These are phyloP conservation scores for Myzus persicae DNA, from an alignment of 1,140 invertebrate genomes.

Conservation along the genomic window DNA sequence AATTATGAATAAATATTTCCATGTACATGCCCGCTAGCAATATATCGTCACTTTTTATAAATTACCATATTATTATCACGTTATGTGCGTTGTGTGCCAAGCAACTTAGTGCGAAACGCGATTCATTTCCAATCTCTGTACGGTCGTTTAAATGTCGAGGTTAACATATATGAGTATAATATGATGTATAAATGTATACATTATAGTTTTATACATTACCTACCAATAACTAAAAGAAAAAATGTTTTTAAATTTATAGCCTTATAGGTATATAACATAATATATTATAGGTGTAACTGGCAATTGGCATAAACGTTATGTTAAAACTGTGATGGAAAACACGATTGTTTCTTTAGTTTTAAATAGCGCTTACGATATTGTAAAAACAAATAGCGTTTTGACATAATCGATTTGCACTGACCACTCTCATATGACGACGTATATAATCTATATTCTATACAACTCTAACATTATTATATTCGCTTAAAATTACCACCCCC, in stretches of 20 bases:
- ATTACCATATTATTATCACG: constrained; percentile 18
- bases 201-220: too few species aligned
- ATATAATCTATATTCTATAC: not conserved
- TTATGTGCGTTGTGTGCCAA: not conserved
- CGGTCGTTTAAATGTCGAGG: constrained; percentile 45
- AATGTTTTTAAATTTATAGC: not conserved
- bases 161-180: not conserved
- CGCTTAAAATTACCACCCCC: constrained; percentile 20
- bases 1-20: not conserved
- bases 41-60: constrained; percentile 14
- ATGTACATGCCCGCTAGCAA: not conserved
- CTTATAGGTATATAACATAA: too few species aligned
- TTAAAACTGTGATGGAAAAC: not conserved
- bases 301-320: not conserved
- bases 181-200: too few species aligned
- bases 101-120: not conserved
- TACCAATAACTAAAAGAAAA: too few species aligned
- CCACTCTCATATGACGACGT: not conserved
- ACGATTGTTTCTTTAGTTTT: not conserved
- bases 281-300: not conserved
- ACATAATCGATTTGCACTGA: constrained; percentile 4
- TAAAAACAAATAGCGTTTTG: not conserved
- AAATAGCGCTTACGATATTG: not conserved
- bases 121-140: constrained; percentile 26
- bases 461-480: not conserved